These are phyloP conservation scores for Pomacea maculata DNA, from an alignment of 1,140 invertebrate species.

Conservation along the genomic window DNA sequence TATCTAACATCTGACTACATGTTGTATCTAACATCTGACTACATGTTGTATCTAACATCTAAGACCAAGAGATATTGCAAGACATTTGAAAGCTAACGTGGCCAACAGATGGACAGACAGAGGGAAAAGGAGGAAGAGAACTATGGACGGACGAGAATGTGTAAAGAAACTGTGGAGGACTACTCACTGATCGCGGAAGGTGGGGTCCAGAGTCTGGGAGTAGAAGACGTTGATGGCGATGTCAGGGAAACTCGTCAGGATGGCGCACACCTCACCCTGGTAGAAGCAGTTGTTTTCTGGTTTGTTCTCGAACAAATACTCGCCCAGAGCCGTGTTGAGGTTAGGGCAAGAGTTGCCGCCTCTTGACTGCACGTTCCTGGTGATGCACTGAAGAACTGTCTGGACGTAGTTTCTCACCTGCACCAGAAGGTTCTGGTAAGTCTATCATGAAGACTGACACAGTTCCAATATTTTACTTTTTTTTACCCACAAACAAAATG, in stretches of 20 bases:
- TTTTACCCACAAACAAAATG: background rate
- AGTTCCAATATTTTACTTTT: background rate
- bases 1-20: too few relatives aligned
- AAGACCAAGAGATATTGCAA: too few relatives aligned
- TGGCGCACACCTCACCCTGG: background rate
- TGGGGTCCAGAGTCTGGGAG: background rate
- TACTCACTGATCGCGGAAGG: background rate
- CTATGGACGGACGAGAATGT: background rate
- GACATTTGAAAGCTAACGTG: background rate
- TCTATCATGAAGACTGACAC: background rate
- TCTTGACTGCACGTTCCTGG: background rate
- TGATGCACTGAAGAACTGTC: background rate
- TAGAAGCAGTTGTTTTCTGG: background rate
- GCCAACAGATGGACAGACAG: background rate
- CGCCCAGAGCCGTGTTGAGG: background rate
- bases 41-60: too few relatives aligned
- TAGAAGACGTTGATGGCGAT: background rate
- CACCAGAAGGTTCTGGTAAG: background rate
- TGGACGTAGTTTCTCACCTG: background rate
- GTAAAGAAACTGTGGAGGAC: background rate
- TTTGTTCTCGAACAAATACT: slow-evolving; percentile 1
- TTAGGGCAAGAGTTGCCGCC: background rate
- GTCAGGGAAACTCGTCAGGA: background rate
- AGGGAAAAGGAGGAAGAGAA: background rate
- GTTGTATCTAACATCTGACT: too few relatives aligned